Evolutionary conservation across 2,888 invertebrate genomes (phyloP).

Genomic region (Parascotia fuliginaria): DNA sequence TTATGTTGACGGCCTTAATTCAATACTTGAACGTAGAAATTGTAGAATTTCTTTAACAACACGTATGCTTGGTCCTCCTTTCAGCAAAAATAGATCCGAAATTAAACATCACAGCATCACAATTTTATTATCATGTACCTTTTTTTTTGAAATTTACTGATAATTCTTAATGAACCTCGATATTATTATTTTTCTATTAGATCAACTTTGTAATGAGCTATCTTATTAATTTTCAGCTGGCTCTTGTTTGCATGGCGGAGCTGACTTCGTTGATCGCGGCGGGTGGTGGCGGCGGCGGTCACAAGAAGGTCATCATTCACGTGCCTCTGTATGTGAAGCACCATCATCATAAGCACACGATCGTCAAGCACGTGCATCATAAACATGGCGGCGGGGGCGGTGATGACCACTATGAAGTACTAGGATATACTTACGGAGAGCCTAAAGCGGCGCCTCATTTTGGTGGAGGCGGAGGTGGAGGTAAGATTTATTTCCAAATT

Average conservation of each 20-base stretch:
- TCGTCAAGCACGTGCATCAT: slow-evolving; percentile 90
- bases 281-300: slow-evolving; percentile 83
- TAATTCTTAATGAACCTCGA: no score
- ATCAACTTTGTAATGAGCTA: neutral
- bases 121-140: no score
- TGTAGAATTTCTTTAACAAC: no score
- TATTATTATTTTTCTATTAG: no score
- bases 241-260: slow-evolving; percentile 69
- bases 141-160: no score
- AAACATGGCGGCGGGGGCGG: slow-evolving; percentile 82
- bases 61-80: no score
- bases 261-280: slow-evolving; percentile 65
- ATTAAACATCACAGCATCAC: no score
- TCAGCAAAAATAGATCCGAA: no score
- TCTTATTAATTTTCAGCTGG: slow-evolving; percentile 61
- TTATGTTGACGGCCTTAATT: no score
- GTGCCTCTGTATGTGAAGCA: slow-evolving; percentile 92
- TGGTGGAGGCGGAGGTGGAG: slow-evolving; percentile 80
- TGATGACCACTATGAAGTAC: slow-evolving; percentile 88
- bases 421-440: slow-evolving; percentile 88
- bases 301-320: slow-evolving; percentile 91
- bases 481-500: slow-evolving; percentile 42
- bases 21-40: no score
- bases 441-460: slow-evolving; percentile 83
- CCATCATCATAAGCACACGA: slow-evolving; percentile 91